Conservation (phyloP, 2,888 invertebrate species). For the Cyclophora punctaria region DNA sequence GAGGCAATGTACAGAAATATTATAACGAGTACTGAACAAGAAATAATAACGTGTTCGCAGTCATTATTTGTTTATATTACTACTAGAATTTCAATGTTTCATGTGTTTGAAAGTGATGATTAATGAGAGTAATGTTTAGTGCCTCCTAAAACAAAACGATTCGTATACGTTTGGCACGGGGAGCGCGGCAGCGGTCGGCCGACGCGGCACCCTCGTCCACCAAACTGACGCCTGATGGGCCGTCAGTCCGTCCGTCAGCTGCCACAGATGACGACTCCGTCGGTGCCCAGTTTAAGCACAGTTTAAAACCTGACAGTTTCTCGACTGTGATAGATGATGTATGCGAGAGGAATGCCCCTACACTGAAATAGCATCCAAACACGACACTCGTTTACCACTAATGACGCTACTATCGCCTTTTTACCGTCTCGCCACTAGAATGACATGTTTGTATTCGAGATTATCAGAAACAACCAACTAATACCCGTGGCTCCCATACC, state of each 20-base stretch:
- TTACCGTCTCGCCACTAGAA: slow-evolving; percentile 33
- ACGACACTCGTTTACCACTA: slow-evolving; percentile 43
- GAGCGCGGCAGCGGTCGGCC: slow-evolving; percentile 30
- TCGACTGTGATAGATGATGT: slow-evolving; percentile 57
- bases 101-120: too few species aligned
- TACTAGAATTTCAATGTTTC: too few species aligned
- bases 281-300: slow-evolving; percentile 51
- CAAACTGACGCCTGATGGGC: slow-evolving; percentile 36
- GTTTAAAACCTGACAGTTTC: slow-evolving; percentile 59
- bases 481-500: slow-evolving; percentile 31
- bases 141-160: too few species aligned
- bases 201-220: slow-evolving; percentile 30
- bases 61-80: too few species aligned
- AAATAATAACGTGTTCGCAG: too few species aligned
- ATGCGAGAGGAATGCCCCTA: slow-evolving; percentile 42
- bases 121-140: too few species aligned
- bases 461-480: too few species aligned
- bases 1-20: too few species aligned
- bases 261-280: slow-evolving; percentile 51
- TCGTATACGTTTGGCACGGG: slow-evolving; percentile 19
- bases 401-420: slow-evolving; percentile 41
- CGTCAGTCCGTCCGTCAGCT: slow-evolving; percentile 60
- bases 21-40: too few species aligned
- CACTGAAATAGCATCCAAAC: slow-evolving; percentile 48
- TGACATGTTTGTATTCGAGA: slow-evolving; percentile 32